Conservation (phyloP, 1,140 invertebrate genomes). For the Diplogasteroides magnus region DNA sequence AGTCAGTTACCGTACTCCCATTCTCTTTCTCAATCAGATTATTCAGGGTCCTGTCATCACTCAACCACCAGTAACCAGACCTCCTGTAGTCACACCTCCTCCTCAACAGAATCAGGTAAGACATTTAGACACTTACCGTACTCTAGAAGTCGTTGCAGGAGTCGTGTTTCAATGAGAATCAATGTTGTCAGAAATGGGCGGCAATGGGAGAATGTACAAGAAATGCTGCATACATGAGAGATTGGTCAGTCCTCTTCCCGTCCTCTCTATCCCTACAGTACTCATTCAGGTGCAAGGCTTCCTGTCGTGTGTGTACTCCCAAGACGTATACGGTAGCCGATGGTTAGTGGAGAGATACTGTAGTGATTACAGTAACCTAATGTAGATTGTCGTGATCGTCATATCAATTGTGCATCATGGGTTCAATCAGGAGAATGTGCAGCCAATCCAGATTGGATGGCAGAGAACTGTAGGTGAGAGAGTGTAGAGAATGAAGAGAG, state of each 20-base stretch:
- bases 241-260: slow-evolving; percentile 21
- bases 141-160: slow-evolving; percentile 20
- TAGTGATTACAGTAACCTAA: neutral
- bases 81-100: slow-evolving; percentile 14
- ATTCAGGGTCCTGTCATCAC: slow-evolving; percentile 2
- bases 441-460: slow-evolving; percentile 30
- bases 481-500: neutral
- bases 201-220: slow-evolving; percentile 31
- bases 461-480: slow-evolving; percentile 29
- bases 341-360: slow-evolving; percentile 1
- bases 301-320: slow-evolving; percentile 24
- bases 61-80: slow-evolving; percentile 12
- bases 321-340: slow-evolving; percentile 17
- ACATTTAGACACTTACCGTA: slow-evolving; percentile 2
- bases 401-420: slow-evolving; percentile 30
- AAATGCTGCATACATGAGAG: slow-evolving; percentile 32
- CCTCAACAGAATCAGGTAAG: slow-evolving; percentile 9
- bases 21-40: neutral
- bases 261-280: neutral
- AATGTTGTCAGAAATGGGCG: slow-evolving; percentile 34
- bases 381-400: slow-evolving; percentile 33
- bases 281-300: slow-evolving; percentile 21
- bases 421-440: slow-evolving; percentile 31
- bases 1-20: neutral
- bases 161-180: slow-evolving; percentile 35